A percentile compares a stretch with the other conserved stretches of the same genome.
Conservation (phyloP, 2,113 vertebrate genomes). For the Nettapus auritus region DNA sequence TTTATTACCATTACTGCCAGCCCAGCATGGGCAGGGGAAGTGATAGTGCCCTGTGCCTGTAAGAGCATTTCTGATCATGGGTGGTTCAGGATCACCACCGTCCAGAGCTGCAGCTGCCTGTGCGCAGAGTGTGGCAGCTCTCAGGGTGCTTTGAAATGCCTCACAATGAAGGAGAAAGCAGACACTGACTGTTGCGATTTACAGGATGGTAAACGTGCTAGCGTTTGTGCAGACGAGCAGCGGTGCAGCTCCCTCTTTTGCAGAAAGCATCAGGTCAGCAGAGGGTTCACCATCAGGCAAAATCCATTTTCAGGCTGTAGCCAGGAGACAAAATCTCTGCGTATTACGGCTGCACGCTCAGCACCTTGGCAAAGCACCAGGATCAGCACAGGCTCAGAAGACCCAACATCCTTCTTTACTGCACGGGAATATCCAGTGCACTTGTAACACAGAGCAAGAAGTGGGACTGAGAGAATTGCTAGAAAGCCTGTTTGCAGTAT, state of each 20-base stretch:
- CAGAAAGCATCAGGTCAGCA: not conserved
- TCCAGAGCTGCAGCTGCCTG: not conserved
- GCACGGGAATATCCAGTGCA: not conserved
- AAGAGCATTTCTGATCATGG: not conserved
- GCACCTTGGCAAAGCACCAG: not conserved
- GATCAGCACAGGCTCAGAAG: not conserved
- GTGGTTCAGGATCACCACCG: not conserved
- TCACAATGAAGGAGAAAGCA: not conserved
- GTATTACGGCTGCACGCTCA: not conserved
- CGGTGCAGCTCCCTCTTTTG: not conserved
- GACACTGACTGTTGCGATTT: not conserved
- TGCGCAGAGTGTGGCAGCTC: not conserved
- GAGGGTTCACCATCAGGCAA: not conserved
- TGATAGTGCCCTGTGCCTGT: not conserved
- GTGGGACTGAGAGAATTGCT: not conserved
- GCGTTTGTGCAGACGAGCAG: not conserved
- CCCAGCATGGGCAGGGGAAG: not conserved
- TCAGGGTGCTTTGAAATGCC: not conserved
- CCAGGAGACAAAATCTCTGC: not conserved
- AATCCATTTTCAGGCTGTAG: not conserved
- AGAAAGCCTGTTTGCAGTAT: not conserved
- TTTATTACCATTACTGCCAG: not conserved
- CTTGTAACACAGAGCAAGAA: not conserved
- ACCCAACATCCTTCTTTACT: not conserved
- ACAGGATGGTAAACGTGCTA: not conserved